phyloP scores from a whole-genome alignment of 2,888 invertebrate species.

The Cyaniris semiargus region DNA sequence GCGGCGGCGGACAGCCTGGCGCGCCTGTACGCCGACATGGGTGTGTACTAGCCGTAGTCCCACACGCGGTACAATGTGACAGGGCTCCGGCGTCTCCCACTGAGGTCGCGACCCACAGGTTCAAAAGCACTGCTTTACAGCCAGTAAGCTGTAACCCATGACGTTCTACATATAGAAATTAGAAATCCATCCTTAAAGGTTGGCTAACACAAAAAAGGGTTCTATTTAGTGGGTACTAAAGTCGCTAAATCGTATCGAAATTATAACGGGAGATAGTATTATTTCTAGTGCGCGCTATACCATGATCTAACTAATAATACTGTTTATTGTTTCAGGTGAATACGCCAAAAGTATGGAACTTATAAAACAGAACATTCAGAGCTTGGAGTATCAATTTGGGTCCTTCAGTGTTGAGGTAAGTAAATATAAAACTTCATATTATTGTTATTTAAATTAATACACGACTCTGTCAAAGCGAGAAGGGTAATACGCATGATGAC shows the following conservation, averaged over 20 bases:
- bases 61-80: neutral
- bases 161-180: too few relatives aligned
- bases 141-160: too few relatives aligned
- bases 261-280: too few relatives aligned
- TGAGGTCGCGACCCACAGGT: too few relatives aligned
- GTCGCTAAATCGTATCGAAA: too few relatives aligned
- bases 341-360: conserved; percentile 66
- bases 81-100: neutral
- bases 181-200: too few relatives aligned
- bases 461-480: neutral
- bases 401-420: conserved; percentile 82
- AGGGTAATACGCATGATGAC: too few relatives aligned
- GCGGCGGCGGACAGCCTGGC: conserved; percentile 59
- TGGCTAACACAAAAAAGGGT: too few relatives aligned
- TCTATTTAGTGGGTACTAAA: too few relatives aligned
- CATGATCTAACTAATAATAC: neutral
- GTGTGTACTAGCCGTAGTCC: conserved; percentile 44
- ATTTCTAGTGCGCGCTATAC: too few relatives aligned
- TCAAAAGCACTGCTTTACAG: too few relatives aligned
- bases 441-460: neutral
- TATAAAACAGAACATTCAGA: conserved; percentile 79
- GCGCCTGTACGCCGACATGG: conserved; percentile 59
- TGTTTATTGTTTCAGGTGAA: conserved; percentile 54
- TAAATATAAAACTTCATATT: conserved; percentile 39
- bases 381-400: conserved; percentile 82